phyloP scores from a whole-genome alignment of 2,888 invertebrate genomes.

The Encarsia formosa region DNA sequence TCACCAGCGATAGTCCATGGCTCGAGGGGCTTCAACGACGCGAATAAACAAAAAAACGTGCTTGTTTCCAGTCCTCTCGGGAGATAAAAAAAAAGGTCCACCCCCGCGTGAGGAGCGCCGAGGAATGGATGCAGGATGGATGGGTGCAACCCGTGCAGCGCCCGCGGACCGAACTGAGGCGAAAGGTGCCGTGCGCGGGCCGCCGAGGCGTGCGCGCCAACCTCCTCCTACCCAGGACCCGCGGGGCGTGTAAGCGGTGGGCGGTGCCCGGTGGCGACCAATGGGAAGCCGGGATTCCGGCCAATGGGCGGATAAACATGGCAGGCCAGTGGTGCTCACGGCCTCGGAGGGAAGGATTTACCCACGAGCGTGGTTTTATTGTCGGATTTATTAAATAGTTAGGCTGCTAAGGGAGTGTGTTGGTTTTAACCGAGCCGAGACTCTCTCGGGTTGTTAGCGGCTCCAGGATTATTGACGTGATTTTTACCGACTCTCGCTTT shows the following conservation, averaged over 20 bases:
- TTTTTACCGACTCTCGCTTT: no score
- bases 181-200: not conserved
- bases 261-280: constrained; percentile 10
- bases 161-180: no score
- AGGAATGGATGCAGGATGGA: not conserved
- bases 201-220: not conserved
- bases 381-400: constrained; percentile 24
- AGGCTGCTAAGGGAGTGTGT: not conserved
- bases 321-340: constrained; percentile 22
- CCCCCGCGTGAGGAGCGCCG: constrained; percentile 25
- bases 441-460: not conserved
- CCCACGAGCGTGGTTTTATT: constrained; percentile 4
- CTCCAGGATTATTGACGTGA: no score
- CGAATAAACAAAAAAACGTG: no score
- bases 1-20: no score
- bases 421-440: no score
- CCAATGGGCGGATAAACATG: constrained; percentile 4
- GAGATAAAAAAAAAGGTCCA: no score
- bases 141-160: no score
- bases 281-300: constrained; percentile 2
- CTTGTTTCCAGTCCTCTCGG: no score
- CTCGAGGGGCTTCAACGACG: no score
- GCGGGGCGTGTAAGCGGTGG: constrained; percentile 5
- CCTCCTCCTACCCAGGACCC: not conserved
- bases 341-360: not conserved